Percentiles rank a stretch among this genome's conserved stretches.
Evolutionary conservation across 2,888 invertebrate species (phyloP).

Genomic region (Chrysomela aeneicollis): DNA sequence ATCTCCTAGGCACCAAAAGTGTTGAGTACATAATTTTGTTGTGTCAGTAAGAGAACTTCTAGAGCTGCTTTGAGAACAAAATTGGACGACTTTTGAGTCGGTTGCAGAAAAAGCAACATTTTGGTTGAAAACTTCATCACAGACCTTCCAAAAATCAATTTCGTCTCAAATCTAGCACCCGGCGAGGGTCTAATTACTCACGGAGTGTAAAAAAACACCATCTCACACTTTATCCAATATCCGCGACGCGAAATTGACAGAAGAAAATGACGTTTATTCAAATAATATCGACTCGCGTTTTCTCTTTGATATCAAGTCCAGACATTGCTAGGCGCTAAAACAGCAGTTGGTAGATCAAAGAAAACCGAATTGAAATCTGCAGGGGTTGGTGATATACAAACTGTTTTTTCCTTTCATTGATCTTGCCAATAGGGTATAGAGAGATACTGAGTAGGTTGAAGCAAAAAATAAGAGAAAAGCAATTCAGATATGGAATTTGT

Average conservation of each 20-base stretch:
- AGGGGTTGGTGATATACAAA: neutral
- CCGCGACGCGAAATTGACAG: slow-evolving; percentile 27
- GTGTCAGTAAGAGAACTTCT: too few relatives aligned
- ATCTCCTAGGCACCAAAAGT: too few relatives aligned
- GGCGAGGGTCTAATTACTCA: neutral
- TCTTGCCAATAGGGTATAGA: neutral
- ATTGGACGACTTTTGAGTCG: too few relatives aligned
- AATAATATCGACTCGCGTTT: slow-evolving; percentile 28
- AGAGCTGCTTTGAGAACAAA: too few relatives aligned
- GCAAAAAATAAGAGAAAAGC: too few relatives aligned
- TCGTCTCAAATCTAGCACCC: neutral
- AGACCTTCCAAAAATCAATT: too few relatives aligned
- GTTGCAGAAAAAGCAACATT: too few relatives aligned
- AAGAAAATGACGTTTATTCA: slow-evolving; percentile 32
- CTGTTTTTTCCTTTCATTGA: neutral
- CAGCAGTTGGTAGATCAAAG: slow-evolving; percentile 3
- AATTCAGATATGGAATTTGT: too few relatives aligned
- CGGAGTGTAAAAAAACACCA: neutral
- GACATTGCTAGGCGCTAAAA: slow-evolving; percentile 37
- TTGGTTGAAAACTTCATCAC: too few relatives aligned
- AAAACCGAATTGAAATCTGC: neutral
- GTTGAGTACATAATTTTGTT: too few relatives aligned
- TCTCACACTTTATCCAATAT: slow-evolving; percentile 24
- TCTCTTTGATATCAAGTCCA: slow-evolving; percentile 57
- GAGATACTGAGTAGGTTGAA: too few relatives aligned